Conservation (phyloP, 2,113 vertebrate genomes). For the Rhinoptilus africanus region DNA sequence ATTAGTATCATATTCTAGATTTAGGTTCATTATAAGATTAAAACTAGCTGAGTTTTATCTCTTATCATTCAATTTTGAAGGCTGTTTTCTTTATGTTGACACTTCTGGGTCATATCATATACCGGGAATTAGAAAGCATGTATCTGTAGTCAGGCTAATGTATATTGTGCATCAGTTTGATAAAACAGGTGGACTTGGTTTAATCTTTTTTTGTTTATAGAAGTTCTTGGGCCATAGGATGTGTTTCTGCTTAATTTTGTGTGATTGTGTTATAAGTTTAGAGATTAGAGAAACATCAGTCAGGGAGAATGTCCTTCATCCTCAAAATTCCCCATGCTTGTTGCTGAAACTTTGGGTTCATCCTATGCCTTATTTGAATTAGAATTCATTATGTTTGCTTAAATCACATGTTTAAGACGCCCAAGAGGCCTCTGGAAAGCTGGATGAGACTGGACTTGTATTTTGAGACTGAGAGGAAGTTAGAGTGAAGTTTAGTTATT, state of each 20-base stretch:
- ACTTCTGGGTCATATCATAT: not conserved
- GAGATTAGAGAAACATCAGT: not conserved
- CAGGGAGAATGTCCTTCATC: not conserved
- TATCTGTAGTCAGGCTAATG: not conserved
- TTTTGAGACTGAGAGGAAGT: not conserved
- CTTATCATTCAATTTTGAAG: not conserved
- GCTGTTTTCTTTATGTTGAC: not conserved
- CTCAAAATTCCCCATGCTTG: not conserved
- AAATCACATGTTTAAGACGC: not conserved
- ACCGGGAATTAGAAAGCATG: not conserved
- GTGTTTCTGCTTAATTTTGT: not conserved
- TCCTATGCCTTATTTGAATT: not conserved
- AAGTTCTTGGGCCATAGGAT: not conserved
- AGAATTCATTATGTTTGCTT: not conserved
- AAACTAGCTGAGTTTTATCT: not conserved
- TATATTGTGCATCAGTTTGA: not conserved
- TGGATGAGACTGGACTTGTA: not conserved
- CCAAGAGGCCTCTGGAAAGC: not conserved
- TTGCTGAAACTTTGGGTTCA: not conserved
- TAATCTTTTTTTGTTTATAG: not conserved
- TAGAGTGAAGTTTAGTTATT: not conserved
- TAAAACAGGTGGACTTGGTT: not conserved
- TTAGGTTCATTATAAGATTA: not conserved
- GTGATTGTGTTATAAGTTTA: not conserved
- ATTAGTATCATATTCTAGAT: not conserved